A percentile compares a stretch with the other conserved stretches of the same genome.
Conservation (phyloP, 2,888 invertebrate genomes). For the Lepas anatifera region DNA sequence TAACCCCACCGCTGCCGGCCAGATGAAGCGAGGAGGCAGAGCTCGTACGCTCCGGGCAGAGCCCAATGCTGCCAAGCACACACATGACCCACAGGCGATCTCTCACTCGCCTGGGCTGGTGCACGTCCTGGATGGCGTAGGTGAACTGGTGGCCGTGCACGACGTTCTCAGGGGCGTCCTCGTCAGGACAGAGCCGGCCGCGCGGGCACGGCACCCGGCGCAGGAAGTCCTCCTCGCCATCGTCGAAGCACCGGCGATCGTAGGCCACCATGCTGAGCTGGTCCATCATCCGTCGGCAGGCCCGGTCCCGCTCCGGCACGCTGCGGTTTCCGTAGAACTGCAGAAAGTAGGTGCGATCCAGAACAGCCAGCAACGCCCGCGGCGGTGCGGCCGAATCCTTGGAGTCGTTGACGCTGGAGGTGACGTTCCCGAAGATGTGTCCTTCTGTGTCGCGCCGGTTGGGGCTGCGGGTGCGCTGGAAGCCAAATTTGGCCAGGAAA, state of each 20-base stretch:
- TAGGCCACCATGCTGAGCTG: conserved; percentile 48
- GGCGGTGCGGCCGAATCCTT: too few relatives aligned
- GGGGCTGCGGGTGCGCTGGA: conserved; percentile 86
- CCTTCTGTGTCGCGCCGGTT: conserved; percentile 76
- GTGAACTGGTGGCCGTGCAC: conserved; percentile 84
- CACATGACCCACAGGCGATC: too few relatives aligned
- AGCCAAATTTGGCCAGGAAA: conserved; percentile 89
- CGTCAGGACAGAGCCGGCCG: conserved; percentile 67
- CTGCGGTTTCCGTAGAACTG: conserved; percentile 75
- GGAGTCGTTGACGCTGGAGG: conserved; percentile 38
- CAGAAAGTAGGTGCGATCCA: conserved; percentile 76
- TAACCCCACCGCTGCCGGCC: too few relatives aligned
- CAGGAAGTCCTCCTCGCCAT: conserved; percentile 63
- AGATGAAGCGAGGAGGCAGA: too few relatives aligned
- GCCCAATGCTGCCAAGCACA: too few relatives aligned
- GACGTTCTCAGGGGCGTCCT: conserved; percentile 72
- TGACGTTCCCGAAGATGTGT: conserved; percentile 91
- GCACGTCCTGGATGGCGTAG: conserved; percentile 76
- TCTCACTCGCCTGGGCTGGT: conserved; percentile 63
- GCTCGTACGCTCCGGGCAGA: too few relatives aligned
- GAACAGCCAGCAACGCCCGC: conserved; percentile 74
- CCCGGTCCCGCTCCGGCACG: conserved; percentile 49
- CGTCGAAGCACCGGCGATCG: conserved; percentile 65
- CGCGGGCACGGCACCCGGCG: conserved; percentile 72
- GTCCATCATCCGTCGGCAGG: conserved; percentile 71